A percentile compares a stretch with the other conserved stretches of the same genome.
Evolutionary conservation across 2,113 vertebrate species (phyloP).

Genomic region (Paradisaea rubra): DNA sequence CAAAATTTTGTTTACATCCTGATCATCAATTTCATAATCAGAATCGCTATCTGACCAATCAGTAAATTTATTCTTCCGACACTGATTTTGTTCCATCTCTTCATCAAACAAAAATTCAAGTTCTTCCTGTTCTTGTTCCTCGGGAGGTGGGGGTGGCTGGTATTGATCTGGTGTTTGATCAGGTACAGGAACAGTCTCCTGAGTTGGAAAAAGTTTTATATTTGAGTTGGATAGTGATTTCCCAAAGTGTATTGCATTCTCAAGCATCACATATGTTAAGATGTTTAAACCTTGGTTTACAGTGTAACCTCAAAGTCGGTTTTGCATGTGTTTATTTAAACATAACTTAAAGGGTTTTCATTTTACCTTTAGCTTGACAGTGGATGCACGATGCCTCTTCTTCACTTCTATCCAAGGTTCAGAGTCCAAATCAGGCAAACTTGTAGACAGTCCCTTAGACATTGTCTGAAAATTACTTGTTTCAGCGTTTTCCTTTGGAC

Average conservation of each 20-base stretch:
- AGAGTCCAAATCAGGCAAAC: conserved; percentile 80
- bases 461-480: conserved; percentile 66
- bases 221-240: not conserved
- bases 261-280: not conserved
- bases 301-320: not conserved
- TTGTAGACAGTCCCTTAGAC: conserved; percentile 74
- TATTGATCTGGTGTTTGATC: conserved; percentile 32
- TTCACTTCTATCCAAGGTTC: conserved; percentile 90
- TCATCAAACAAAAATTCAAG: conserved; percentile 85
- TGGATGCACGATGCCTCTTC: conserved; percentile 76
- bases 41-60: conserved; percentile 77
- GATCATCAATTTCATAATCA: conserved; percentile 77
- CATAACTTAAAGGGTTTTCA: not conserved
- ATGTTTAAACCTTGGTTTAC: not conserved
- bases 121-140: conserved; percentile 81
- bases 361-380: conserved; percentile 80
- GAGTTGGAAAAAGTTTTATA: not conserved
- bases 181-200: conserved; percentile 63
- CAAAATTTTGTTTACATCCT: conserved; percentile 78
- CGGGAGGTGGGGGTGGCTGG: conserved; percentile 3
- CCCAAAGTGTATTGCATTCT: not conserved
- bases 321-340: not conserved
- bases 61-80: conserved; percentile 64
- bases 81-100: conserved; percentile 70
- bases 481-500: conserved; percentile 58